Evolutionary conservation across 2,797 vertebrate species (phyloP), one percentile per base, ranked within the genome.

Genomic region (Luscinia luscinia): DNA sequence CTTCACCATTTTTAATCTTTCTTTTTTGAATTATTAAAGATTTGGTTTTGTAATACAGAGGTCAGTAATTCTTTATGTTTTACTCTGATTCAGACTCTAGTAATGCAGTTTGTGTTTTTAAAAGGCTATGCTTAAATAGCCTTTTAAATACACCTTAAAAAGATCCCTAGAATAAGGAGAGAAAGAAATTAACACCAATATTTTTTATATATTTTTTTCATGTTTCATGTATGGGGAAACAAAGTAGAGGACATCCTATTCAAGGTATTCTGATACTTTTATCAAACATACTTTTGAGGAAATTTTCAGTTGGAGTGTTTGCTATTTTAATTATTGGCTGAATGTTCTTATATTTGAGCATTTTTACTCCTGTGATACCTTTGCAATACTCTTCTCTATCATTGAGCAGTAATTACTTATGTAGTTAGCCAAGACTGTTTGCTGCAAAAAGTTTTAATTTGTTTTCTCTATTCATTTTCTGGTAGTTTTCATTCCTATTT

Each of bases 401-500:
- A 64, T n/a, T 57, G 80, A 23, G 16, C 74, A 79, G 15, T 57
- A 49, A 89, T 93, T 91, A 54, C n/a, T 63, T 80, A 18, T 2
- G n/a, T 69, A 87, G 28, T 51, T 66, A 54, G 24, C 43, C 38
- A 83, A 52, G 64, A 49, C 51, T 89, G 11, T 95, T 95, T 93
- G 38, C 68, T 94, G n/a, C 58, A 76, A 84, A 80, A 95, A 41
- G 40, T 87, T 87, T 84, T 58, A 49, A 69, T 89, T 90, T 85
- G 7, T 78, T 93, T 66, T 90, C 38, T 91, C 48, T 46, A 8
- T 80, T 96, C 14, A 51, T 78, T 92, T 95, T 93, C 46, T 83
- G 61, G 67, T 74, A 90, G 54, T 85, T 89, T 87, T 95, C 38
- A 40, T 83, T 97, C 57, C 64, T 21, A 19, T 89, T 95, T 93